Conservation (phyloP, 2,113 vertebrate genomes). For the Vicugna pacos region DNA sequence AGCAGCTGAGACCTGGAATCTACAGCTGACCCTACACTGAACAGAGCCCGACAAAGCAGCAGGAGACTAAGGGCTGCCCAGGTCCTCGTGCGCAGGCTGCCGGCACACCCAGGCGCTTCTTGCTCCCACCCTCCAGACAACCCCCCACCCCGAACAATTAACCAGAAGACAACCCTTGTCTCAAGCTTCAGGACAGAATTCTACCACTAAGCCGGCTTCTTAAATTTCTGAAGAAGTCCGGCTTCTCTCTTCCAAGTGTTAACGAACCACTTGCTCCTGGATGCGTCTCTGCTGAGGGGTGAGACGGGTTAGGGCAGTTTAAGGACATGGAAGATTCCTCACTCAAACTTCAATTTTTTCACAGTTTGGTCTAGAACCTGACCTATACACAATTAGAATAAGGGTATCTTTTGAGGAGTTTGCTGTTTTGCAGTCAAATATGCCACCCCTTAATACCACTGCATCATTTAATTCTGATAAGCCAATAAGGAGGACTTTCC, state of each 20-base stretch:
- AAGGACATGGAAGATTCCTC: background rate
- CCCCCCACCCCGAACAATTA: background rate
- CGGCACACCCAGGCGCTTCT: background rate
- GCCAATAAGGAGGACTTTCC: background rate
- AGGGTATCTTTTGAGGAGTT: background rate
- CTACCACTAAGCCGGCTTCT: background rate
- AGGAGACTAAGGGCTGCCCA: background rate
- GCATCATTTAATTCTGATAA: background rate
- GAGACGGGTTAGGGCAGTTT: background rate
- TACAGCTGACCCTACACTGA: background rate
- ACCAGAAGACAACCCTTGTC: background rate
- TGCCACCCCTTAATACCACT: background rate
- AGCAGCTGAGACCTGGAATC: conserved; percentile 78
- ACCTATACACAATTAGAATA: background rate
- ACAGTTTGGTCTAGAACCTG: background rate
- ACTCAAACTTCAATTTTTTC: background rate
- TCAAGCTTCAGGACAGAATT: background rate
- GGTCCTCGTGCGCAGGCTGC: background rate
- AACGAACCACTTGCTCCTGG: background rate
- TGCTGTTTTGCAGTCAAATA: too few relatives aligned
- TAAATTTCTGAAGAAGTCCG: background rate
- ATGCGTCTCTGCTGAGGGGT: background rate
- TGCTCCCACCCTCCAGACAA: background rate
- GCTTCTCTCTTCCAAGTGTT: background rate
- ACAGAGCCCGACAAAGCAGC: background rate